Percentiles rank a stretch among this genome's conserved stretches.
Conservation (phyloP, 2,113 vertebrate genomes). For the Channa maculata region DNA sequence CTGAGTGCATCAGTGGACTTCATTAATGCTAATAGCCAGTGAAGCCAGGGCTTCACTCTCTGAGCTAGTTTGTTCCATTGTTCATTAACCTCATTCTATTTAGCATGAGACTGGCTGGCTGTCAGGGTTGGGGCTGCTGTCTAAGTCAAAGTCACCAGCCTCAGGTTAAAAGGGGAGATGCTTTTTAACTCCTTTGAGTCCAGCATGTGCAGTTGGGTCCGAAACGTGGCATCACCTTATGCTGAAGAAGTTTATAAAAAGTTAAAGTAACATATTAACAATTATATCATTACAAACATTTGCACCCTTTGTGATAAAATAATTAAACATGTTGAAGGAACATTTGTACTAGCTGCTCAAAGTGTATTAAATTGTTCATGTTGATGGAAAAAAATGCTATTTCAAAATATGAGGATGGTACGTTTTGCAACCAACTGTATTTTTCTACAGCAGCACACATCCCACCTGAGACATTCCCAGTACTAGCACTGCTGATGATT, state of each 20-base stretch:
- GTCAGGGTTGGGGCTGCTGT: background rate
- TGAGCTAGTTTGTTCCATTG: slow-evolving; percentile 59
- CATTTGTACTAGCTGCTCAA: too few relatives aligned
- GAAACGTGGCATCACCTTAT: too few relatives aligned
- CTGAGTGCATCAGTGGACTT: slow-evolving; percentile 66
- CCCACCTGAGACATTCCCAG: slow-evolving; percentile 4
- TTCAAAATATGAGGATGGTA: too few relatives aligned
- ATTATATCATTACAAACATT: too few relatives aligned
- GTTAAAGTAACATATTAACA: too few relatives aligned
- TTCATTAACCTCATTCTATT: slow-evolving; percentile 66
- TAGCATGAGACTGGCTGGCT: slow-evolving; percentile 24
- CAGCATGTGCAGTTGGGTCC: background rate
- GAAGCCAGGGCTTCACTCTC: slow-evolving; percentile 39
- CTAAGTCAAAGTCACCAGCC: slow-evolving; percentile 29
- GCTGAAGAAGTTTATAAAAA: too few relatives aligned
- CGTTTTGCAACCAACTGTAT: too few relatives aligned
- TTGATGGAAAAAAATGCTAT: too few relatives aligned
- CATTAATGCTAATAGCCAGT: slow-evolving; percentile 62
- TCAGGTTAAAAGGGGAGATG: background rate
- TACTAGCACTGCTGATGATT: background rate
- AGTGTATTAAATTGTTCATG: too few relatives aligned
- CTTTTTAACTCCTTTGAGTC: background rate
- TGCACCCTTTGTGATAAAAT: too few relatives aligned
- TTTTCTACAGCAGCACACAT: background rate
- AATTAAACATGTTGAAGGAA: too few relatives aligned